A percentile compares a stretch with the other conserved stretches of the same genome.
Conservation (phyloP, 2,888 invertebrate species). For the Oscheius sp. region DNA sequence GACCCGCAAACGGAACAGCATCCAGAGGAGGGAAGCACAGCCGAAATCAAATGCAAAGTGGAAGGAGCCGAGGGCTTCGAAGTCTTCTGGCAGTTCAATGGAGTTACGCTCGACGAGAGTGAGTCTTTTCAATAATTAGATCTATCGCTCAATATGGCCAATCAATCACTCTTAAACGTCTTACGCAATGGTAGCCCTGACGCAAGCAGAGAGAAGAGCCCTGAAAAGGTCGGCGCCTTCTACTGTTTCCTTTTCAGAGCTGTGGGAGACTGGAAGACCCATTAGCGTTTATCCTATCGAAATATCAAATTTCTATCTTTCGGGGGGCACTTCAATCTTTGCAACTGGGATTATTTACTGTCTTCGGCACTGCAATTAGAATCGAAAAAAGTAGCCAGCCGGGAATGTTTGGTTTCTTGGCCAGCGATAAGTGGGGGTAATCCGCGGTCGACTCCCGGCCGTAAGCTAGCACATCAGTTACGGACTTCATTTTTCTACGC, state of each 20-base stretch:
- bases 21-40: constrained; percentile 57
- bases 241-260: constrained; percentile 6
- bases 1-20: constrained; percentile 52
- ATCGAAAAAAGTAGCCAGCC: not conserved
- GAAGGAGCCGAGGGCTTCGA: constrained; percentile 46
- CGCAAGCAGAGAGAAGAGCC: too few species aligned
- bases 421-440: constrained; percentile 27
- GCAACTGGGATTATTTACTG: not conserved
- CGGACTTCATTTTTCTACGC: not conserved
- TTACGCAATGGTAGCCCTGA: constrained; percentile 20
- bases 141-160: constrained; percentile 5
- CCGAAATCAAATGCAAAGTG: constrained; percentile 55
- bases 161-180: constrained; percentile 16
- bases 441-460: constrained; percentile 5
- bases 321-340: not conserved
- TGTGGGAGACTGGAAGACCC: constrained; percentile 17
- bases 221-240: constrained; percentile 24
- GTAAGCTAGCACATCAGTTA: constrained; percentile 23
- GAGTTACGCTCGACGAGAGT: constrained; percentile 53
- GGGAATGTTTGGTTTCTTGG: constrained; percentile 20
- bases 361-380: not conserved
- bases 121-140: constrained; percentile 20
- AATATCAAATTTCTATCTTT: constrained; percentile 1
- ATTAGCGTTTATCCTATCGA: constrained; percentile 15
- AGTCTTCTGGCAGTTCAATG: constrained; percentile 61